Percentiles rank a stretch among this genome's conserved stretches.
Conservation (phyloP, 2,888 invertebrate genomes). For the Cepaea hortensis region DNA sequence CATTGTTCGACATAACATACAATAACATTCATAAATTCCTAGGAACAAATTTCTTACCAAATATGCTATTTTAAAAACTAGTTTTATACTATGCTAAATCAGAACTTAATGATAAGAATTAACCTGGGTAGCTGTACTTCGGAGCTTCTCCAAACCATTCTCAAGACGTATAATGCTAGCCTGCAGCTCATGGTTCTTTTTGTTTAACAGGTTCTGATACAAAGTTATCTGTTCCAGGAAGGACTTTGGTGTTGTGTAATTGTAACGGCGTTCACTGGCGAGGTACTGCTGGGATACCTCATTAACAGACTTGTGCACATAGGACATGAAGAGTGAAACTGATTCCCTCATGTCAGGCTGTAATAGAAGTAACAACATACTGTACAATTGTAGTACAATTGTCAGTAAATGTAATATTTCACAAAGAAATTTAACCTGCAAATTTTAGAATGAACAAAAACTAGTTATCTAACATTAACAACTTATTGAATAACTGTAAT, state of each 20-base stretch:
- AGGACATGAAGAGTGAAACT: constrained; percentile 94
- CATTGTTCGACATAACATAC: no score
- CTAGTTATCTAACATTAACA: no score
- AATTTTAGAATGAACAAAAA: no score
- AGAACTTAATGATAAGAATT: neutral
- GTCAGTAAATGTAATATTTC: no score
- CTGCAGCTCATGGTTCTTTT: constrained; percentile 90
- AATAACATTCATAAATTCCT: no score
- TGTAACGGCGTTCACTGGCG: constrained; percentile 92
- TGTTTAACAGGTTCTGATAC: constrained; percentile 89
- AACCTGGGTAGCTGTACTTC: constrained; percentile 90
- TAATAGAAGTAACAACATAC: constrained; percentile 44
- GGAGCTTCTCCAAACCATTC: constrained; percentile 93
- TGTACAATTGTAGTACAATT: no score
- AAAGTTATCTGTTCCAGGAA: constrained; percentile 96
- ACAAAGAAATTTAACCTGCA: no score
- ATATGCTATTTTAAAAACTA: no score
- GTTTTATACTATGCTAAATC: neutral
- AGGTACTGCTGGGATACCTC: constrained; percentile 90
- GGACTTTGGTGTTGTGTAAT: constrained; percentile 97
- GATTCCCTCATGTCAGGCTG: constrained; percentile 86
- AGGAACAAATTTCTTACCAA: no score
- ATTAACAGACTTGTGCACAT: constrained; percentile 94
- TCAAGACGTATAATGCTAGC: constrained; percentile 91
- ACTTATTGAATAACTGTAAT: no score